These are phyloP conservation scores for Hymenopus coronatus DNA, from an alignment of 2,888 invertebrate genomes.

Conservation along the genomic window DNA sequence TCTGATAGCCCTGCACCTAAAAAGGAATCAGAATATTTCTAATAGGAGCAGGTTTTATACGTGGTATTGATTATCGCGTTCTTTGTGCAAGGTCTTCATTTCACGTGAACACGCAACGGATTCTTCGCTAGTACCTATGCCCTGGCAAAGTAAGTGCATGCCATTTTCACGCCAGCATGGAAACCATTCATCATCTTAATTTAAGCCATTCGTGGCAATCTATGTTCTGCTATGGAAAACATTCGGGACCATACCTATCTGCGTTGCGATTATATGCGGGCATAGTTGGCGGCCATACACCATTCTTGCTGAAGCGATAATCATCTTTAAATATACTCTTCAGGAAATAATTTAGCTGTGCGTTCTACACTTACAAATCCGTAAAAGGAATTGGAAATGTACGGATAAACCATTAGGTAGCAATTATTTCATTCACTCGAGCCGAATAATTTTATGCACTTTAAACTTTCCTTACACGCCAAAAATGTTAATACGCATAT, in stretches of 20 bases:
- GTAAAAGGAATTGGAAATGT: too few relatives aligned
- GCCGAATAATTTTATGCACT: too few relatives aligned
- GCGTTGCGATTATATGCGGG: not conserved
- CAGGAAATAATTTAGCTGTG: not conserved
- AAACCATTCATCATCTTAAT: not conserved
- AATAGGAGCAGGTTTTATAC: not conserved
- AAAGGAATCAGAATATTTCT: not conserved
- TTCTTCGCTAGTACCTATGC: not conserved
- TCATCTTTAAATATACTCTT: not conserved
- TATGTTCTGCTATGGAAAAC: not conserved
- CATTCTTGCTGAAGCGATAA: not conserved
- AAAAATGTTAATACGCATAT: too few relatives aligned
- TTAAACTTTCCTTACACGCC: too few relatives aligned
- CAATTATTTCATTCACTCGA: too few relatives aligned
- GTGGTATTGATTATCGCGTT: not conserved
- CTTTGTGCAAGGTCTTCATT: not conserved
- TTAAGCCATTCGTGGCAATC: not conserved
- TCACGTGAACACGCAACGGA: not conserved
- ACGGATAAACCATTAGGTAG: too few relatives aligned
- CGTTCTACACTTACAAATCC: not conserved
- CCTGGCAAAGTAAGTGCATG: not conserved
- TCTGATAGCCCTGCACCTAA: not conserved
- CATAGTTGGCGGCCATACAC: not conserved
- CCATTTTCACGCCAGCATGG: not conserved
- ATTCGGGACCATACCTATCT: not conserved